phyloP scores from a whole-genome alignment of 2,888 invertebrate genomes.

The Exephanes ischioxanthus region DNA sequence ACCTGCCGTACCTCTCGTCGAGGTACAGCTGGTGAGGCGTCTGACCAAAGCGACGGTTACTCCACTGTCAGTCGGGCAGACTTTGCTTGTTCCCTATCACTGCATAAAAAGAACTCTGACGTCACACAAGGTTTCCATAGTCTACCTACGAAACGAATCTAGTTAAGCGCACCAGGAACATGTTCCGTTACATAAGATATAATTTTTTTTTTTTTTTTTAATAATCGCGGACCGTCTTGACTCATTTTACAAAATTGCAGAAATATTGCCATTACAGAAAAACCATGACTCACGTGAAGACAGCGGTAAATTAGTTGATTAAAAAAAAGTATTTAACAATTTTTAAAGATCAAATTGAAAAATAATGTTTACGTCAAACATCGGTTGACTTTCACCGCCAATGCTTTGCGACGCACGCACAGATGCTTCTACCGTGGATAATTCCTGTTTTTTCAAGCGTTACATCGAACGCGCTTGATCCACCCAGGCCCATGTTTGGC shows the following conservation, averaged over 20 bases:
- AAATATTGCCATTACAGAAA: neutral
- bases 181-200: no score
- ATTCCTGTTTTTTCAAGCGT: slow-evolving; percentile 19
- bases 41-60: slow-evolving; percentile 1
- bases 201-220: neutral
- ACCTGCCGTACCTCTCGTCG: neutral
- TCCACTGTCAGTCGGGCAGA: neutral
- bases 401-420: neutral
- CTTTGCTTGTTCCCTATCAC: neutral
- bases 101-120: neutral
- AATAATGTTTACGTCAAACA: neutral
- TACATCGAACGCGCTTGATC: neutral
- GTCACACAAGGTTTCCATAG: neutral
- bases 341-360: no score
- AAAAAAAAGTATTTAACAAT: neutral
- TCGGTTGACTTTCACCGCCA: neutral
- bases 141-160: neutral
- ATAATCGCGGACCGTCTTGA: neutral
- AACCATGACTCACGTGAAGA: neutral
- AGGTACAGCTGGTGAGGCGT: neutral
- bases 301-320: neutral
- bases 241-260: neutral
- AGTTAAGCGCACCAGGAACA: neutral
- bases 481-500: neutral
- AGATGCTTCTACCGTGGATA: neutral